Evolutionary conservation across 2,888 invertebrate genomes (phyloP).

Genomic region (Homarus gammarus): DNA sequence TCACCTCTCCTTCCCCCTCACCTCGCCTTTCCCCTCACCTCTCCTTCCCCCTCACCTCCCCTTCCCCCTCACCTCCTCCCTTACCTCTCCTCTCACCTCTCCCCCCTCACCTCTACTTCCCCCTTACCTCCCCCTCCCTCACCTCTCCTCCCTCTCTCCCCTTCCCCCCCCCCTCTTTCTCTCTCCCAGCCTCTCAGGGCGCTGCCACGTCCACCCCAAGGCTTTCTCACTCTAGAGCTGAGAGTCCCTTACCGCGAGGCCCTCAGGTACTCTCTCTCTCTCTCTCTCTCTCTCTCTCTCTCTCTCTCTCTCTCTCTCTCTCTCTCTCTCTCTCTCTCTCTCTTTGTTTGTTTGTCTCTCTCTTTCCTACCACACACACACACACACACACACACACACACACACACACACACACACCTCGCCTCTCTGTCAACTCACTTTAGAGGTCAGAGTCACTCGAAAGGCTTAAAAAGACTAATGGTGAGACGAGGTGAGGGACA

Average conservation of each 20-base stretch:
- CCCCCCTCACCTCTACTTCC: background rate
- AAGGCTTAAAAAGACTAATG: no score
- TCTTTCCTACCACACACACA: no score
- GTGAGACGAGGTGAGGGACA: no score
- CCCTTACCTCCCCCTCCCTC: constrained; percentile 17
- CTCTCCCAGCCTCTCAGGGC: background rate
- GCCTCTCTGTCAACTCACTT: background rate
- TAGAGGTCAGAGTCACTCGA: no score
- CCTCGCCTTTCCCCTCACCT: background rate
- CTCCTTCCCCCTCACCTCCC: background rate
- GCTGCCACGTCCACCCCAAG: background rate
- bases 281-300: constrained; percentile 18
- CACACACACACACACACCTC: no score
- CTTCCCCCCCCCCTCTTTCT: background rate
- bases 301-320: constrained; percentile 27
- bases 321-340: background rate
- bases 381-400: no score
- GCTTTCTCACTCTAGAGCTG: constrained; percentile 16
- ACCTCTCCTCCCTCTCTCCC: background rate
- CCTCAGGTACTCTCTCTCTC: no score
- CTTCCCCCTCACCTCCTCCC: background rate
- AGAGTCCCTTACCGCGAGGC: no score
- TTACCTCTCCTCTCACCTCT: background rate
- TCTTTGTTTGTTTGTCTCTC: background rate
- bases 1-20: background rate